Evolutionary conservation across 2,888 invertebrate genomes (phyloP), one percentile per base, ranked within the genome.

Genomic region (Linnaemya tessellans): DNA sequence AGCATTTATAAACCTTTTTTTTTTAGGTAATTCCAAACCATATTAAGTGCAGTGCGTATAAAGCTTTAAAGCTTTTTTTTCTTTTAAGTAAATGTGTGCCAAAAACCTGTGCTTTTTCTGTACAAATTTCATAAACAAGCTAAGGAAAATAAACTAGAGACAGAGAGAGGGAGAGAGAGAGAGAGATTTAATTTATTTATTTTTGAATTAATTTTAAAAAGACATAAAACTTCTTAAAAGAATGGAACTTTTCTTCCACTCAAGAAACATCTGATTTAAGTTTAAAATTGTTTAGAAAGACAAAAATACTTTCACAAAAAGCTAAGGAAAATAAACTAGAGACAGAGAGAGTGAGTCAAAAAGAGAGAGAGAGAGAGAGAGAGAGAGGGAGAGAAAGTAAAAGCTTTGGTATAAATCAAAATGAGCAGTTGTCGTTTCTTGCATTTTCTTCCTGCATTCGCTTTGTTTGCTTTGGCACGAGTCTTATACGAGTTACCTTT

Each of bases 371-470:
- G 1, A 54, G 18, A 38, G n/a, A 67, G 11, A 60, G 5, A 38
- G 15, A 65, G 41, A 56, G 18, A 38, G n/a, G 60, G 11, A 60
- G 5, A 38, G 15, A 65, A 25, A 56, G 20, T 30, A 25, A 22
- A 22, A 18, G 35, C 65, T 82, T 65, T 68, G 30, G 3, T 43
- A 18, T 18, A 0, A 25, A 8, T 9, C 43, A 51, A 62, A 67
- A 83, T 20, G 83, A 78, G 30, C 15, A 78, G n/a, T 60, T 71
- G 38, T 78, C 60, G 51, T 73, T 56, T 22, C n/a, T 11, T 56
- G 38, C 7, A 41, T 15, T 54, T 43, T 62, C 11, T 56, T 7
- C 25, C 43, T 10, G 30, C 30, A 15, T 67, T 43, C 15, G 22
- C 15, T 54, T 64, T 80, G 13, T 80, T 79, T 60, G 46, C 25